Evolutionary conservation across 2,888 invertebrate species (phyloP).

Genomic region (Oscheius onirici): DNA sequence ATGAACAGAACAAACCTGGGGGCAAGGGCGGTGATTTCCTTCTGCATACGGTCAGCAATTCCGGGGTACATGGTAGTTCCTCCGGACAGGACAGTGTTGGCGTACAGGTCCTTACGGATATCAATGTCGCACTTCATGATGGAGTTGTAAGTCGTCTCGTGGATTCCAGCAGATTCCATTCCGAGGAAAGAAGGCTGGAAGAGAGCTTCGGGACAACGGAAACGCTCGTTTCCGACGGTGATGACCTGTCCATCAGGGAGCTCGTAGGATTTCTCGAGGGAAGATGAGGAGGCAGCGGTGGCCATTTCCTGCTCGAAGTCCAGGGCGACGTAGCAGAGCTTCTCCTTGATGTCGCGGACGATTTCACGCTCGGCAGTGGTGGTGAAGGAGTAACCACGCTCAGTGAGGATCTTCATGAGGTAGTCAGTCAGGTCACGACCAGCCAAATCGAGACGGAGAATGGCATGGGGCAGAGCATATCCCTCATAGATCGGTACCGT

Average conservation of each 20-base stretch:
- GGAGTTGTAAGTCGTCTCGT: constrained; percentile 80
- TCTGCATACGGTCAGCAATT: constrained; percentile 96
- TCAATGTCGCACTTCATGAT: constrained; percentile 95
- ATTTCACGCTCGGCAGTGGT: constrained; percentile 80
- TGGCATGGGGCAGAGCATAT: constrained; percentile 75
- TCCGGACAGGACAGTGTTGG: constrained; percentile 74
- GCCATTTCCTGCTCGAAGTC: constrained; percentile 96
- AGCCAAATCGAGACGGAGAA: constrained; percentile 75
- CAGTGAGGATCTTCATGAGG: constrained; percentile 76
- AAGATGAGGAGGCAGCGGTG: constrained; percentile 87
- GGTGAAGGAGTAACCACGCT: constrained; percentile 73
- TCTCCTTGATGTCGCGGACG: constrained; percentile 90
- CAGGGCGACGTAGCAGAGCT: constrained; percentile 97
- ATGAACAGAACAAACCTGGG: no score
- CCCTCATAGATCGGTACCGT: constrained; percentile 83
- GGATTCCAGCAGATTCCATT: constrained; percentile 66
- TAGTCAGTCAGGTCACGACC: constrained; percentile 76
- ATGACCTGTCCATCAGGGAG: constrained; percentile 84
- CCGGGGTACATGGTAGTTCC: constrained; percentile 89
- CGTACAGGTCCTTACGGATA: constrained; percentile 83
- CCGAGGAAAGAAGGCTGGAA: constrained; percentile 79
- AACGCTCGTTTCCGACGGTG: constrained; percentile 78
- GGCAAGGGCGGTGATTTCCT: constrained; percentile 77
- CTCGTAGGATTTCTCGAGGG: constrained; percentile 89
- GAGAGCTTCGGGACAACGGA: constrained; percentile 85